Conservation (phyloP, 2,113 vertebrate species). For the Phaethon lepturus region DNA sequence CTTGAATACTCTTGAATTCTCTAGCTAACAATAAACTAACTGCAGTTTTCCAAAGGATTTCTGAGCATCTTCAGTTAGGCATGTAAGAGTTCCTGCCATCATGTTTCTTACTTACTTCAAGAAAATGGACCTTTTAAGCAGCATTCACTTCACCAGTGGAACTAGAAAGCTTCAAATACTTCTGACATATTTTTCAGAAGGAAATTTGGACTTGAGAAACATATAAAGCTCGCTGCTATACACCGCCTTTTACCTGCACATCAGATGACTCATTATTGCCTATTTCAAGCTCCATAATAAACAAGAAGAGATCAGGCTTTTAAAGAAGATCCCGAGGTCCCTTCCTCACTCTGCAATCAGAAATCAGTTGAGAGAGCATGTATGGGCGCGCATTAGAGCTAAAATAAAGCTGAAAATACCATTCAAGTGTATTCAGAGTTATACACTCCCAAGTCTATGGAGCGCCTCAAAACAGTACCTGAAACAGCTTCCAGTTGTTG, state of each 20-base stretch:
- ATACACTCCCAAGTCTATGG: background rate
- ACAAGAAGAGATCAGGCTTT: background rate
- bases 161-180: background rate
- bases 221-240: background rate
- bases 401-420: background rate
- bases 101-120: background rate
- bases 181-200: background rate
- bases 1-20: background rate
- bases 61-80: background rate
- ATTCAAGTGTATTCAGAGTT: background rate
- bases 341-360: background rate
- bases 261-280: background rate
- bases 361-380: background rate
- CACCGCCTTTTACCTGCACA: background rate
- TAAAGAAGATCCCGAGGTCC: background rate
- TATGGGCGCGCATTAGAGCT: background rate
- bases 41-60: background rate
- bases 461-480: background rate
- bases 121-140: background rate
- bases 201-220: background rate
- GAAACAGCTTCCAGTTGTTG: background rate
- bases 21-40: background rate
- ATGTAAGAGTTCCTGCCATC: background rate
- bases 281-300: background rate
- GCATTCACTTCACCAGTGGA: background rate